Conservation (phyloP, 2,113 vertebrate genomes). For the Sciurus niger region DNA sequence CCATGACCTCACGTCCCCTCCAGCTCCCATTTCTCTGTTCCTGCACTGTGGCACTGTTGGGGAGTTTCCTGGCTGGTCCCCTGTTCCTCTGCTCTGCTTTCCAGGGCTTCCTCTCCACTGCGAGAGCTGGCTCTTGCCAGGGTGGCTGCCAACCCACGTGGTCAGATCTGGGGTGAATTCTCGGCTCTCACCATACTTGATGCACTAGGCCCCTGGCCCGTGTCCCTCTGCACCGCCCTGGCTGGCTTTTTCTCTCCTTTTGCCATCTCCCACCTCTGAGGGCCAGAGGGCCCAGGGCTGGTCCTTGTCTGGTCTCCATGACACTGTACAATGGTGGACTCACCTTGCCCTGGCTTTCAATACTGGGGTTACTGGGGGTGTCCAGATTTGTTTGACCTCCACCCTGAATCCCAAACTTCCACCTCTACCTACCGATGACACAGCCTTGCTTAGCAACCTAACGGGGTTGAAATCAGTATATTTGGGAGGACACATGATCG, state of each 20-base stretch:
- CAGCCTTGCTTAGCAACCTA: background rate
- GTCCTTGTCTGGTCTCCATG: background rate
- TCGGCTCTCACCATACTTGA: background rate
- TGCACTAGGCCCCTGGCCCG: no score
- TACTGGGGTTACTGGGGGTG: background rate
- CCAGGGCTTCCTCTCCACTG: background rate
- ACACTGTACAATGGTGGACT: background rate
- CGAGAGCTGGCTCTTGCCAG: background rate
- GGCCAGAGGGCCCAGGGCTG: background rate
- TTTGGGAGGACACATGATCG: background rate
- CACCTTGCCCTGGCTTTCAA: background rate
- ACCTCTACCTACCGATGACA: no score
- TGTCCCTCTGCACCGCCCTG: background rate
- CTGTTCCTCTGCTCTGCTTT: accelerated
- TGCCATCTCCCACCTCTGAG: background rate
- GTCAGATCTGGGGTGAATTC: background rate
- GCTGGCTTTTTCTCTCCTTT: background rate
- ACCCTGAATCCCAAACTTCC: background rate
- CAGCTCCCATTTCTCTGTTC: background rate
- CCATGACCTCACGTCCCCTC: background rate
- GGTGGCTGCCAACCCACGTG: background rate
- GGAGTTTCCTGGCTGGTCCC: background rate
- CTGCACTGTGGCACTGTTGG: accelerated
- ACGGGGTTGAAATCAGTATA: accelerated
- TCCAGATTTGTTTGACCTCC: background rate